Evolutionary conservation across 2,113 vertebrate genomes (phyloP).

Genomic region (Lepisosteus osseus): DNA sequence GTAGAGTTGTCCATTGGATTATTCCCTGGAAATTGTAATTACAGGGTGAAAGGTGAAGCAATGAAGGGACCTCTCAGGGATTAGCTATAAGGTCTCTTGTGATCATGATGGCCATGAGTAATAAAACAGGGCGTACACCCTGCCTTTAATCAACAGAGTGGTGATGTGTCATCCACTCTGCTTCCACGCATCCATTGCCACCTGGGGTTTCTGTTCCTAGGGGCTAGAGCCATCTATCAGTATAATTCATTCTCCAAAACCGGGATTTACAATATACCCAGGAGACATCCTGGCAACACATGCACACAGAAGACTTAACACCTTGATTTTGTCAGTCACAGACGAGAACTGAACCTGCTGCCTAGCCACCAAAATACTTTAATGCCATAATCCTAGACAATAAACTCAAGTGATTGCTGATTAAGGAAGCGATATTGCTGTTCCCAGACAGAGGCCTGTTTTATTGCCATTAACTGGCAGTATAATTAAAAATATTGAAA

Average conservation of each 20-base stretch:
- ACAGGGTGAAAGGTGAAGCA: not conserved
- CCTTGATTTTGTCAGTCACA: not conserved
- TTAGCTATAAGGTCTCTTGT: not conserved
- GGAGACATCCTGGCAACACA: not conserved
- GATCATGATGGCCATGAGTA: not conserved
- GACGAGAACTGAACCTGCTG: not conserved
- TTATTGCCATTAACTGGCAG: not conserved
- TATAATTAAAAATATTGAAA: not conserved
- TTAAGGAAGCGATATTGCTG: not conserved
- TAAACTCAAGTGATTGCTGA: not conserved
- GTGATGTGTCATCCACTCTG: slow-evolving; percentile 1
- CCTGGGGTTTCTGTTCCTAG: not conserved
- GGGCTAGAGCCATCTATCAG: not conserved
- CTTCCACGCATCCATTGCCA: not conserved
- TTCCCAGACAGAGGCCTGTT: not conserved
- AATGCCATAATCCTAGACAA: not conserved
- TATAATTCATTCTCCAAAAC: not conserved
- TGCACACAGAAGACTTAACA: not conserved
- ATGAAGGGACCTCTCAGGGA: slow-evolving; percentile 2
- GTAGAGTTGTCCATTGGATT: not conserved
- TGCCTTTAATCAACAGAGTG: slow-evolving; percentile 36
- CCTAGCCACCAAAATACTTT: not conserved
- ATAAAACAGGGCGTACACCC: slow-evolving; percentile 20
- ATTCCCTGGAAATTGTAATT: not conserved
- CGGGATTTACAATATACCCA: not conserved